Conservation (phyloP, 2,888 invertebrate species). For the Acleris literana region DNA sequence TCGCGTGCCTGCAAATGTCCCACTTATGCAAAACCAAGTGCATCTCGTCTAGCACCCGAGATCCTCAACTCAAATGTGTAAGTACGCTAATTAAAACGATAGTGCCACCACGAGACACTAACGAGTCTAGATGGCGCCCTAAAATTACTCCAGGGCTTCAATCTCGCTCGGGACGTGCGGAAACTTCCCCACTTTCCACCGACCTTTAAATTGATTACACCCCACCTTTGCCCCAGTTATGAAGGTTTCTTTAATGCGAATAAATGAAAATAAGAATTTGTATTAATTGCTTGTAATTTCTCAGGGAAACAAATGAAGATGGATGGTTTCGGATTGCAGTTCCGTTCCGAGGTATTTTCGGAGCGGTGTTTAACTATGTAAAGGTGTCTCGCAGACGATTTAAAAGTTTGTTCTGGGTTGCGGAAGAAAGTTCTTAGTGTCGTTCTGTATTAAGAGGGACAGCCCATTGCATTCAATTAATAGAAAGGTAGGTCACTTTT, state of each 20-base stretch:
- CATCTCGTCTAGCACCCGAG: constrained; percentile 8
- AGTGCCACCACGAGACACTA: background rate
- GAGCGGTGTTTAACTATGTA: constrained; percentile 21
- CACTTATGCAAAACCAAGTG: constrained; percentile 20
- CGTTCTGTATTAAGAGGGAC: too few species aligned
- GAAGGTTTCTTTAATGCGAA: constrained; percentile 44
- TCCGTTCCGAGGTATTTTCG: constrained; percentile 9
- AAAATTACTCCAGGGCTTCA: too few species aligned
- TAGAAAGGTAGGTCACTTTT: too few species aligned
- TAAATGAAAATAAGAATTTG: constrained; percentile 48
- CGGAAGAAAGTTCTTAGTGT: background rate
- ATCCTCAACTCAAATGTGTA: constrained; percentile 15
- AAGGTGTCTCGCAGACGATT: background rate
- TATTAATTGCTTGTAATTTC: constrained; percentile 41
- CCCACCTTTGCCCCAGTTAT: constrained; percentile 43
- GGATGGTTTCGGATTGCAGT: constrained; percentile 18
- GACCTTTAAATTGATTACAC: constrained; percentile 51
- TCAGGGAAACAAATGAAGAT: constrained; percentile 26
- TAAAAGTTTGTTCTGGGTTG: background rate
- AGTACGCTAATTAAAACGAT: constrained; percentile 17
- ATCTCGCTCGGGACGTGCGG: constrained; percentile 24
- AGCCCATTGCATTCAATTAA: too few species aligned
- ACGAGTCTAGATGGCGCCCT: background rate
- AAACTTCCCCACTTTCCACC: constrained; percentile 30
- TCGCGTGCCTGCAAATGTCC: too few species aligned